Evolutionary conservation across 2,888 invertebrate genomes (phyloP), one percentile per base, ranked within the genome.

Genomic region (Liodrosophila aerea): DNA sequence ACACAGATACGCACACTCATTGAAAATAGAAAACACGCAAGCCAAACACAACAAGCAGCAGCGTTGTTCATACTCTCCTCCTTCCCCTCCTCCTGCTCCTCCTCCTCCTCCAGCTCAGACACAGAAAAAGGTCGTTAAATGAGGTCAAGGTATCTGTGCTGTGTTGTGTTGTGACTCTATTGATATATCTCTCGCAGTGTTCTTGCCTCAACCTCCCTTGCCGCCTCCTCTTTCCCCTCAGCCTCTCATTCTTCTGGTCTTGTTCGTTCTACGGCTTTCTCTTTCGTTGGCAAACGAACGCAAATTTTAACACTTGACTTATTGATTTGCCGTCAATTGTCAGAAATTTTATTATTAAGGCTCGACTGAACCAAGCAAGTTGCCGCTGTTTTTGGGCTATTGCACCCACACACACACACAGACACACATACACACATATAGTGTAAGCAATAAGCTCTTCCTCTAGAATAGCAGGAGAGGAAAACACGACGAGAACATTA

Each of bases 251-350:
- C 16, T 34, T 18, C 36, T 29, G 46, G 15, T 13, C 41, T 31
- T 30, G 33, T 16, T 8, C 2, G 7, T 5, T 13, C 30, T 11
- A n/a, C 22, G 9, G 12, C 39, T 36, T 29, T 30, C 37, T 50
- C 22, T 31, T 36, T 11, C 40, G 45, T 22, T 22, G 22, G 22
- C 22, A 22, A 22, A n/a, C n/a, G n/a, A n/a, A n/a, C n/a, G 47
- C 43, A 62, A 54, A 65, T 56, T 78, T 66, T 47, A 70, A 56
- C 74, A 76, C 74, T 76, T 81, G 65, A 74, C 62, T 76, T 77
- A 81, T 77, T 63, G 77, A 80, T 77, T 77, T 71, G 57, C 59
- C 47, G 58, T 65, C 65, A 71, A 59, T 62, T 75, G 64, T 78
- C 51, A 53, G 63, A 61, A 75, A 70, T 75, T 69, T 64, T 65